Base-by-base conservation (phyloP, 2,888 invertebrate genomes). In the Frankliniella intonsa region DNA sequence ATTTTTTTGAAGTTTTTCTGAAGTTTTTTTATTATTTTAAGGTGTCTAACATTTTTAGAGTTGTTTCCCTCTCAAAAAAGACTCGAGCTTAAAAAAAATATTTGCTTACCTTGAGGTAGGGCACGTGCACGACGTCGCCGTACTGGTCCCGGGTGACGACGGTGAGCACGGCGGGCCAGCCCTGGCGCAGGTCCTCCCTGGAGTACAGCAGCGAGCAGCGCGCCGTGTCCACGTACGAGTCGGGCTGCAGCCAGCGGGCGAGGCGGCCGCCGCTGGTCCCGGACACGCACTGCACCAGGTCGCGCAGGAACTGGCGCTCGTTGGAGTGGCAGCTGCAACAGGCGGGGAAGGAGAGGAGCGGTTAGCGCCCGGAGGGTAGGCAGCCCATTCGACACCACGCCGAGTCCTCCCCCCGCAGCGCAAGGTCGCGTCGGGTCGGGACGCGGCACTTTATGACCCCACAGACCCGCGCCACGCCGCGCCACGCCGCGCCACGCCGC, bases 241-340 rank as follows among this genome's bases (percentile, higher is more conserved):
- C 96, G 1, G 97, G 97, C 87, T 97, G 96, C 82, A 99, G 89
- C 98, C 98, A 99, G 87, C 95, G 93, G 0, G 98, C 97, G 84
- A 99, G 89, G 82, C 98, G 91, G 8, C 97, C 98, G 0, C 99
- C 98, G 86, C 93, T 93, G 1, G 96, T 95, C 14, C 94, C 95
- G 27, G 94, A 92, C 0, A 93, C 93, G 82, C 97, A 96, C 55
- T 93, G 91, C 81, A 99, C 96, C 87, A 98, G 96, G 87, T 98
- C 98, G 83, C 95, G 92, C 82, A 98, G 91, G 88, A 98, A 98
- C 84, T 96, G 93, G 10, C 96, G 92, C 88, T 98, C 97, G 87
- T 97, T 97, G 50, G 97, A 96, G 86, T 95, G 94, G 84, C 92
- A 93, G 86, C 95, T 95, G 87, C 50, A 84, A 22, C 69, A 69